Base-by-base conservation (phyloP, 2,888 invertebrate species). In the Artemia sinica region DNA sequence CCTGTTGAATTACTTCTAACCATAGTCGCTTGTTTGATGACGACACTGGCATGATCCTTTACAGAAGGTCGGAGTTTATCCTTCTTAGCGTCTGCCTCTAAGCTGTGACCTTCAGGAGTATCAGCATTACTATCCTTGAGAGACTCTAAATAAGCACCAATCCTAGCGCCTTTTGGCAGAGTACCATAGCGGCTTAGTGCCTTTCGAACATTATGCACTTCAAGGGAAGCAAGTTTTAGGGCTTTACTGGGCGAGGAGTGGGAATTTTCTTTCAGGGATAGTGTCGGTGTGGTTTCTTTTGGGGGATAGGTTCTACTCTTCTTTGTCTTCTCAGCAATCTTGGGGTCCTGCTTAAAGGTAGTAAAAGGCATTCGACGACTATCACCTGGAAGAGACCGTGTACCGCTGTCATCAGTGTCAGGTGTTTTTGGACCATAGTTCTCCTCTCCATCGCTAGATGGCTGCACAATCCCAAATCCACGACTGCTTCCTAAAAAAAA, bases 161-260 rank as follows among this genome's bases (percentile, higher is more conserved):
- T 96, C 73, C 96, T 84, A 11, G 93, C 93, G 90, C 94, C 74
- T 79, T 96, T 97, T 0, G 97, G 97, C 75, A 97, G 81, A 11
- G 97, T 97, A 18, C 97, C 97, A 77, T 95, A 96, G 49, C 94
- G 84, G 79, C 91, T 94, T 73, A 91, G 91, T 66, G 93, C 93
- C 73, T 91, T 86, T 76, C 91, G 89, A 68, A 95, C 94, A 80
- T 95, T 95, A 80, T 92, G 91, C 73, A 93, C 92, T 79, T 95
- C 95, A 74, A 95, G 81, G 41, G 94, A 92, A 69, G 92, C 94
- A 72, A 94, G 89, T 74, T 90, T 58, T 58, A 58, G 88, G 50
- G 89, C 85, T 74, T 70, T 71, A n/a, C 70, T 70, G 9, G 67
- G 69, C 67, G 68, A 52, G 63, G 68, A n/a, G 14, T 58, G 70